Conservation (phyloP, 30 jellyfish, hydroid and myxozoan genomes). For the Cassiopea xamachana region DNA sequence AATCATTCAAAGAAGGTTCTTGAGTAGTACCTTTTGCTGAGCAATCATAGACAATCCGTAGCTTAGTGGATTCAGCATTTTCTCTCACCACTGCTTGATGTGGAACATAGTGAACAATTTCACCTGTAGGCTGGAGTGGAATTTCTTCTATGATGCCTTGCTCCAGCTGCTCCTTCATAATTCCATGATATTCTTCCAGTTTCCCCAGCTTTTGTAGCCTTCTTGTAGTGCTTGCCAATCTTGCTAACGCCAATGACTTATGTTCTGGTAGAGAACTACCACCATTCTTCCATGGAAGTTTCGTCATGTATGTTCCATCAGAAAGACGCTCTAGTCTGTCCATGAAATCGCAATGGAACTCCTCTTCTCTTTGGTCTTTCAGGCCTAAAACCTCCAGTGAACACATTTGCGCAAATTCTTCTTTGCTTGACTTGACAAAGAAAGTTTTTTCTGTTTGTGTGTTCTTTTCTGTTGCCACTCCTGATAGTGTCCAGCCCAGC, state of each 20-base stretch:
- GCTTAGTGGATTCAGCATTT: slow-evolving; percentile 52
- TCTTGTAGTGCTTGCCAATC: slow-evolving; percentile 68
- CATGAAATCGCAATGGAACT: slow-evolving; percentile 52
- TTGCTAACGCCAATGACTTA: slow-evolving; percentile 48
- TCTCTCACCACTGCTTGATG: slow-evolving; percentile 39
- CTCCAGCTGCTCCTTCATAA: slow-evolving; percentile 67
- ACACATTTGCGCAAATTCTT: slow-evolving; percentile 54
- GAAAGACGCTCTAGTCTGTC: slow-evolving; percentile 20
- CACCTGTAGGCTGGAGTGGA: slow-evolving; percentile 75
- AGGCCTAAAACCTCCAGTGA: slow-evolving; percentile 30
- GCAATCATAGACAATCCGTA: slow-evolving; percentile 70
- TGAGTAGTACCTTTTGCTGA: slow-evolving; percentile 62
- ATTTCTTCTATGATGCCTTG: slow-evolving; percentile 73
- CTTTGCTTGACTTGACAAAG: slow-evolving; percentile 9
- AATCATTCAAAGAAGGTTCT: slow-evolving; percentile 84
- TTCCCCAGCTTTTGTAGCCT: slow-evolving; percentile 39
- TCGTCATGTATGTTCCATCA: slow-evolving; percentile 69
- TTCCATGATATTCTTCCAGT: slow-evolving; percentile 68
- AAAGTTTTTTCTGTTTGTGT: slow-evolving; percentile 13
- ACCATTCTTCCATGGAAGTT: slow-evolving; percentile 57
- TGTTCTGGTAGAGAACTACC: slow-evolving; percentile 35
- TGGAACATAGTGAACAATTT: slow-evolving; percentile 74
- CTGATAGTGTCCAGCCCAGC: slow-evolving; percentile 75
- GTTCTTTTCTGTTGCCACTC: slow-evolving; percentile 38
- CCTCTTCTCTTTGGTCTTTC: slow-evolving; percentile 41